A percentile compares a stretch with the other conserved stretches of the same genome.
These are phyloP conservation scores for Luperina testacea DNA, from an alignment of 2,888 invertebrate genomes.

Conservation along the genomic window DNA sequence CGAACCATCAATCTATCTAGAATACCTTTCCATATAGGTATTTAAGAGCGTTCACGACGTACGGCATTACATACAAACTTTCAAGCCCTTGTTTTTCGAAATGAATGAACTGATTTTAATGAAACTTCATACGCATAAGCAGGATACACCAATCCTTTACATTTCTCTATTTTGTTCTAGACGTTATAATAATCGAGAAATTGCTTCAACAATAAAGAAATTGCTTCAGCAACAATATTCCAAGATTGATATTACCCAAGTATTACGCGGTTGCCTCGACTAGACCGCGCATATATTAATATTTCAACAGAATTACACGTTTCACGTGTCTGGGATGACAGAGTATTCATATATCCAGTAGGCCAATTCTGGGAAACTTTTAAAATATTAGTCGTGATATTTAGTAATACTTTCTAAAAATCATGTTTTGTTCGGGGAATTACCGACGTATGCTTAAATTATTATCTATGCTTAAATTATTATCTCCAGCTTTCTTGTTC, in stretches of 20 bases:
- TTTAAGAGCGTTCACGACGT: neutral
- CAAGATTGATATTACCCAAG: constrained; percentile 51
- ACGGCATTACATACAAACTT: no score
- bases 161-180: neutral
- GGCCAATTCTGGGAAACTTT: neutral
- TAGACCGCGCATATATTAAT: constrained; percentile 57
- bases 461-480: neutral
- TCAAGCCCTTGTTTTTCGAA: no score
- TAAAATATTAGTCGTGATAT: neutral
- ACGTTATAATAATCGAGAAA: constrained; percentile 28
- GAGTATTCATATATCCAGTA: neutral
- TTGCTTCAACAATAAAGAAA: constrained; percentile 42
- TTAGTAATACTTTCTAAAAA: neutral
- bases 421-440: neutral
- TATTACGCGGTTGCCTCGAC: constrained; percentile 31
- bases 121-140: no score
- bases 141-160: neutral
- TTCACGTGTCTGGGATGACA: constrained; percentile 7
- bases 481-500: neutral
- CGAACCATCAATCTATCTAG: neutral
- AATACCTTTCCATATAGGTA: neutral
- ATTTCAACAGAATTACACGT: constrained; percentile 54
- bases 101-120: no score
- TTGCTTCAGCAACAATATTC: constrained; percentile 44
- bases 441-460: neutral